phyloP scores from a whole-genome alignment of 2,888 invertebrate species.

The Netelia melanura region DNA sequence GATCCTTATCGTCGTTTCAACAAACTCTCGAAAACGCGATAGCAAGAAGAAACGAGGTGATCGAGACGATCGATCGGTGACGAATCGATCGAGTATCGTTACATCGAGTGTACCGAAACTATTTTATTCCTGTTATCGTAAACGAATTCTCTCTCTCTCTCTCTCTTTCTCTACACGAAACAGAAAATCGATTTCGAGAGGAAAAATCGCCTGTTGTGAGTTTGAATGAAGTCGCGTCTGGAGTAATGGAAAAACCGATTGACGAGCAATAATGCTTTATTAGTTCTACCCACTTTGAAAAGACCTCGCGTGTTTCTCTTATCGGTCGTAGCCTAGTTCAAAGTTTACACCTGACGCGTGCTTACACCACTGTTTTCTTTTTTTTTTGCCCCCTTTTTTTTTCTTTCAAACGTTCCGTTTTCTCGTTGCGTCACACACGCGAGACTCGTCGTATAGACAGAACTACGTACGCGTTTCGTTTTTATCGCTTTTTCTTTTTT shows the following conservation, averaged over 20 bases:
- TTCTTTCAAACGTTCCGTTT: not conserved
- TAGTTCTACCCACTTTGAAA: constrained; percentile 16
- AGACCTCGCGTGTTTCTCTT: constrained; percentile 38
- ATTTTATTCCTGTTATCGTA: no score
- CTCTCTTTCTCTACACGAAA: no score
- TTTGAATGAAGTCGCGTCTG: no score
- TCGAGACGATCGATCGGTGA: no score
- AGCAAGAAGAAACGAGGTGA: no score
- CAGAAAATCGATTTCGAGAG: no score
- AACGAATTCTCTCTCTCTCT: no score
- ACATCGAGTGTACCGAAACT: no score
- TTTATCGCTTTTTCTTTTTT: not conserved
- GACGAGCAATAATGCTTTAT: constrained; percentile 24
- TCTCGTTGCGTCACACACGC: not conserved
- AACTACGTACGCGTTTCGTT: not conserved
- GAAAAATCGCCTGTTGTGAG: no score
- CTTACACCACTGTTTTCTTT: not conserved
- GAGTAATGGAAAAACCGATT: constrained; percentile 31
- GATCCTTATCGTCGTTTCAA: not conserved
- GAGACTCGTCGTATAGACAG: constrained; percentile 4
- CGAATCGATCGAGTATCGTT: no score
- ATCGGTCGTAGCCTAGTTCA: constrained; percentile 66
- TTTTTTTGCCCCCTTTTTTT: not conserved
- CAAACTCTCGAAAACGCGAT: not conserved
- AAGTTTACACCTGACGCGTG: constrained; percentile 53